phyloP scores from a whole-genome alignment of 2,797 vertebrate species.

The Catamblyrhynchus diadema region DNA sequence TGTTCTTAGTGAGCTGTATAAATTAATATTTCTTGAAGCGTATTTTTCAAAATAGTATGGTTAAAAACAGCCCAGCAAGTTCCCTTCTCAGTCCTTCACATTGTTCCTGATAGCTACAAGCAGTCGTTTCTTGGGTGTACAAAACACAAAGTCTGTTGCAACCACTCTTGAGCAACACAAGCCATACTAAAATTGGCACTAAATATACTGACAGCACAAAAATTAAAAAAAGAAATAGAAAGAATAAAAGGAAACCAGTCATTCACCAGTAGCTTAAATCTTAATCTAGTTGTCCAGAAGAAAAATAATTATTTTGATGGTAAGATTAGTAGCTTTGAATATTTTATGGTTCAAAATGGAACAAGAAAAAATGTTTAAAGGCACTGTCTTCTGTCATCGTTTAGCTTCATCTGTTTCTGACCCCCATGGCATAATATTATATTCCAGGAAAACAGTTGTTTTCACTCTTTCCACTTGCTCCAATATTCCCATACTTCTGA shows the following conservation, averaged over 20 bases:
- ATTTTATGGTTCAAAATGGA: background rate
- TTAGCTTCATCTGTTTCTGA: conserved; percentile 19
- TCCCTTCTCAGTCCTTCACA: background rate
- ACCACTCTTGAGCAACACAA: background rate
- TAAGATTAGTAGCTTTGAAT: background rate
- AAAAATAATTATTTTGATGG: background rate
- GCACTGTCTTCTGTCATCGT: background rate
- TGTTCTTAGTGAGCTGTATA: background rate
- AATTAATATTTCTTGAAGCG: background rate
- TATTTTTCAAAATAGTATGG: background rate
- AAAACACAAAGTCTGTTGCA: background rate
- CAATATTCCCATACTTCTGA: conserved; percentile 17
- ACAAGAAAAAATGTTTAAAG: background rate
- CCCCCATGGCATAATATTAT: background rate
- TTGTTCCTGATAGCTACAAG: background rate
- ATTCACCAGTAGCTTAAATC: background rate
- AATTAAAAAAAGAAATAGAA: background rate
- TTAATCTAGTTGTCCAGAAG: background rate
- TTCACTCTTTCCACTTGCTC: conserved; percentile 48
- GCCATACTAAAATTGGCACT: background rate
- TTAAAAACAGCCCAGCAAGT: background rate
- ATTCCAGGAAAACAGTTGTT: conserved; percentile 45
- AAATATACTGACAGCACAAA: background rate
- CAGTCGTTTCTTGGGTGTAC: background rate
- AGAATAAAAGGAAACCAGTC: background rate